Evolutionary conservation across 2,888 invertebrate species (phyloP).

Genomic region (Coenonympha glycerion): DNA sequence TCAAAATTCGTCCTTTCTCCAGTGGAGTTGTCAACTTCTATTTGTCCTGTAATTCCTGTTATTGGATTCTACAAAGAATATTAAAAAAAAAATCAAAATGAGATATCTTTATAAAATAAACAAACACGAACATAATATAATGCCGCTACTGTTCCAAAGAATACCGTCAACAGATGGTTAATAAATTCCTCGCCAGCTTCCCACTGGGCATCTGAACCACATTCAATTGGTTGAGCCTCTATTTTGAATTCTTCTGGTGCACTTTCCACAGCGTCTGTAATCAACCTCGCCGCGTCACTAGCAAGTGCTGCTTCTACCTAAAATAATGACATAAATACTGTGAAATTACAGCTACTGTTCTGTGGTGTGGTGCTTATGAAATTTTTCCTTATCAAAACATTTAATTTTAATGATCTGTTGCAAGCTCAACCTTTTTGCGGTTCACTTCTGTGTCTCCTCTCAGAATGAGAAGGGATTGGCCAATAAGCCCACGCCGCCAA

Average conservation of each 20-base stretch:
- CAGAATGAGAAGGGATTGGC: too few species aligned
- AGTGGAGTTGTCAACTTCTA: conserved; percentile 15
- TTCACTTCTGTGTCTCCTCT: too few species aligned
- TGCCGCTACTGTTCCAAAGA: not conserved
- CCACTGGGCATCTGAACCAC: conserved; percentile 53
- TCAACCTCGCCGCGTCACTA: conserved; percentile 19
- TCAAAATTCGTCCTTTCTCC: conserved; percentile 73
- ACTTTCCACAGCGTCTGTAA: conserved; percentile 18
- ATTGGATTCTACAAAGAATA: conserved; percentile 17
- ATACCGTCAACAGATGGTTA: conserved; percentile 17
- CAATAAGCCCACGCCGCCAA: too few species aligned
- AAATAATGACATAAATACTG: too few species aligned
- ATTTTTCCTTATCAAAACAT: too few species aligned
- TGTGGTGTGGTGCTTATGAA: too few species aligned
- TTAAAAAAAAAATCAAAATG: not conserved
- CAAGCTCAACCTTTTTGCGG: too few species aligned
- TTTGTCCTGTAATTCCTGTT: conserved; percentile 18
- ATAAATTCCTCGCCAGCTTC: conserved; percentile 35
- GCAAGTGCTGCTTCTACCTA: conserved; percentile 21
- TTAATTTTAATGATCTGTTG: too few species aligned
- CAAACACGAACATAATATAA: not conserved
- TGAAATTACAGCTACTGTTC: too few species aligned
- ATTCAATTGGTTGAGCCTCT: conserved; percentile 48
- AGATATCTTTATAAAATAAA: not conserved
- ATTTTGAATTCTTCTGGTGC: conserved; percentile 43